A percentile compares a stretch with the other conserved stretches of the same genome.
Conservation (phyloP, 2,113 vertebrate species). For the Origma solitaria region DNA sequence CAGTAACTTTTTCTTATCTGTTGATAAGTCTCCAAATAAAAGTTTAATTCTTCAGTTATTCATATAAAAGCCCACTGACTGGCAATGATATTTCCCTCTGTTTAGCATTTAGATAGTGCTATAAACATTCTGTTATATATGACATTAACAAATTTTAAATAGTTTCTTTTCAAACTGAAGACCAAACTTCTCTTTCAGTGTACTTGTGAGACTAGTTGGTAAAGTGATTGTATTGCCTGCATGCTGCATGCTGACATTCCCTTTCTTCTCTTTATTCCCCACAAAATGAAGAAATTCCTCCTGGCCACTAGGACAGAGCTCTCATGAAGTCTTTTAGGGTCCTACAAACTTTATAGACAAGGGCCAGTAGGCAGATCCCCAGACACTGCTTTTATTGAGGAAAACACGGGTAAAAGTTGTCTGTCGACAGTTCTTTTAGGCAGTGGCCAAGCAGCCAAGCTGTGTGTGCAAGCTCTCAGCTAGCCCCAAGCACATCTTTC, state of each 20-base stretch:
- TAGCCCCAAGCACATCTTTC: not conserved
- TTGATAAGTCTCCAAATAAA: not conserved
- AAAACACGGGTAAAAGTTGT: not conserved
- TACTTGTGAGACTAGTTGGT: not conserved
- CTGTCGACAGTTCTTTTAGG: not conserved
- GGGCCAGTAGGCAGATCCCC: not conserved
- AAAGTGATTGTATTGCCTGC: not conserved
- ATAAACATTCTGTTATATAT: not conserved
- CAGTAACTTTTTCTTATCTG: not conserved
- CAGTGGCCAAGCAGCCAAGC: not conserved
- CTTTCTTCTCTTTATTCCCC: not conserved
- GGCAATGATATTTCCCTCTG: not conserved
- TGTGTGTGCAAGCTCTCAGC: too few relatives aligned
- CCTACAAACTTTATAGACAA: not conserved
- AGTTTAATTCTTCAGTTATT: not conserved
- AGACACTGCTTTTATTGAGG: not conserved
- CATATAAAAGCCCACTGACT: not conserved
- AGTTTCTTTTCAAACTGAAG: not conserved
- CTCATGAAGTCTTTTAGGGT: not conserved
- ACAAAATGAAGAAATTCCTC: not conserved
- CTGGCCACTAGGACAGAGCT: not conserved
- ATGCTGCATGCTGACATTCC: accelerated
- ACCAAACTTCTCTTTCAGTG: not conserved
- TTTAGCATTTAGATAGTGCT: conserved; percentile 7
- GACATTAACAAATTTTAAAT: not conserved